Conservation (phyloP, 1,140 invertebrate species). For the Drosophila carrolli region DNA sequence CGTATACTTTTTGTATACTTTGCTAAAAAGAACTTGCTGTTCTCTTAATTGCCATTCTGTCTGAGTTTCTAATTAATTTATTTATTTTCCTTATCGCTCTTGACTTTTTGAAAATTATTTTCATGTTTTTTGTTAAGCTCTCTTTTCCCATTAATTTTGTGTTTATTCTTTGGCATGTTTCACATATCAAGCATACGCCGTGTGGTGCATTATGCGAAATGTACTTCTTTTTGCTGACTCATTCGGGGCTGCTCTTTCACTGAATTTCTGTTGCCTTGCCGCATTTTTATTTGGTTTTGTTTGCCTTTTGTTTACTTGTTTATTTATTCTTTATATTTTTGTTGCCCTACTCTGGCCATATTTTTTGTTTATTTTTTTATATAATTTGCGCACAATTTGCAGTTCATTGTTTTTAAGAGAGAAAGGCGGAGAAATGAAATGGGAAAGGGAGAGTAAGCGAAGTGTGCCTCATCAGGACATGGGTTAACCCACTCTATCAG, state of each 20-base stretch:
- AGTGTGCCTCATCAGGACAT: conserved; percentile 33
- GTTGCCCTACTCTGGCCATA: conserved; percentile 2
- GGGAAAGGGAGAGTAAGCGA: conserved; percentile 1
- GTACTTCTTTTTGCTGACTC: conserved; percentile 29
- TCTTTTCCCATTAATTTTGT: conserved; percentile 6
- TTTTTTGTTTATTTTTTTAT: conserved; percentile 31
- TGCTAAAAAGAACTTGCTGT: neutral
- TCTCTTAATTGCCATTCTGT: conserved; percentile 1
- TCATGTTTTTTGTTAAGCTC: neutral
- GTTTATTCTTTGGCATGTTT: conserved; percentile 7
- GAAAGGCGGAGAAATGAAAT: neutral
- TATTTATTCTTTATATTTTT: conserved; percentile 35
- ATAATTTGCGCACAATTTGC: conserved; percentile 60
- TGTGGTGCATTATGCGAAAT: conserved; percentile 31
- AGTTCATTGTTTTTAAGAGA: conserved; percentile 62
- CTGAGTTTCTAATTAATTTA: neutral
- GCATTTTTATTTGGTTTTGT: conserved; percentile 33
- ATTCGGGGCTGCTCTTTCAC: conserved; percentile 22
- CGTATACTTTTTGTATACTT: neutral
- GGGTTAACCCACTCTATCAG: conserved; percentile 9
- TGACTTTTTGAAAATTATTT: conserved; percentile 3
- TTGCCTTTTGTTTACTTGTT: conserved; percentile 41
- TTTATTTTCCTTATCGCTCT: conserved; percentile 8
- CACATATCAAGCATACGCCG: conserved; percentile 50
- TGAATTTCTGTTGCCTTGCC: conserved; percentile 1